These are phyloP conservation scores for Drosophila meridiana DNA, from an alignment of 2,888 invertebrate genomes.

Conservation along the genomic window DNA sequence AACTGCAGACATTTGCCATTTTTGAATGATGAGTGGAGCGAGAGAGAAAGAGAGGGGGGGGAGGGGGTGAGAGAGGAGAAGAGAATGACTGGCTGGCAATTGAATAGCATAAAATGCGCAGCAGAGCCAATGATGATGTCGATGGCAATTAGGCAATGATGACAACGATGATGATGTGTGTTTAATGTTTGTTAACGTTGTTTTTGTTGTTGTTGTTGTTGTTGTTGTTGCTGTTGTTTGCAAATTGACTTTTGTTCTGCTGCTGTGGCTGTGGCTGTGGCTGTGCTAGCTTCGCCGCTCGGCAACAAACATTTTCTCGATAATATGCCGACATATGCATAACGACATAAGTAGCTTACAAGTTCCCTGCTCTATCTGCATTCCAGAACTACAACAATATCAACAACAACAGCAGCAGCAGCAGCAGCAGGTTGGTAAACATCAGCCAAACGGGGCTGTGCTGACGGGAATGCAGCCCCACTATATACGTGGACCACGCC, in stretches of 20 bases:
- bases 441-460: constrained; percentile 83
- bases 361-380: constrained; percentile 7
- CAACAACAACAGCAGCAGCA: constrained; percentile 67
- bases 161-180: constrained; percentile 49
- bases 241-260: constrained; percentile 10
- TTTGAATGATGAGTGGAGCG: constrained; percentile 36
- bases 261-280: neutral
- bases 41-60: neutral
- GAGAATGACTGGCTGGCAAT: constrained; percentile 44
- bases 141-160: constrained; percentile 27
- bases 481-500: constrained; percentile 84
- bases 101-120: constrained; percentile 61
- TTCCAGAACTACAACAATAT: constrained; percentile 77
- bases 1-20: constrained; percentile 64
- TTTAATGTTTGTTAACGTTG: constrained; percentile 61
- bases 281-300: neutral
- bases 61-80: neutral
- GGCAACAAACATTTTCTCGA: constrained; percentile 65
- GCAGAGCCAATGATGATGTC: constrained; percentile 45
- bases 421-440: constrained; percentile 81
- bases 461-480: constrained; percentile 79
- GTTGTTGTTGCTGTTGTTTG: constrained; percentile 7
- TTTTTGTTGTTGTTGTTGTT: constrained; percentile 46
- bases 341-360: constrained; percentile 71
- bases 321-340: constrained; percentile 76